Base-by-base conservation (phyloP, 2,113 vertebrate species). In the Neopipo cinnamomea region DNA sequence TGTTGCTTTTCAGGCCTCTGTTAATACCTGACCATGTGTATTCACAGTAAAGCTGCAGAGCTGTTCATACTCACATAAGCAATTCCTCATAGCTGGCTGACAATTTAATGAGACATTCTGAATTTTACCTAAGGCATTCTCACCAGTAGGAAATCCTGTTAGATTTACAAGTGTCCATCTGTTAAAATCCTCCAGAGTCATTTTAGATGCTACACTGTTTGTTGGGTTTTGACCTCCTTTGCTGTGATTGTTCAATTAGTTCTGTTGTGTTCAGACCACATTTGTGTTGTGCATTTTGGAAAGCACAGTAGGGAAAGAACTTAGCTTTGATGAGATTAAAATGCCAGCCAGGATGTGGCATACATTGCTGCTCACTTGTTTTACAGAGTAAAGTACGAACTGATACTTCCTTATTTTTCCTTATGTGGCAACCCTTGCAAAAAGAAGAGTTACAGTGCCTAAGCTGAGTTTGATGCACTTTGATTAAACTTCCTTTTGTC, bases 141-240 rank as follows among this genome's bases (percentile, higher is more conserved):
- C 93, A 97, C 96, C 80, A 94, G 96, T 97, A 97, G 97, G 98
- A 98, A 98, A 98, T 98, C 97, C 97, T 98, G 94, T 98, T 97
- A 98, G 97, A 97, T 98, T 98, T 97, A 97, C 97, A 98, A 98
- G 98, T 97, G 96, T 96, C 98, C 96, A 97, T 98, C 97, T 98
- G 98, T 97, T 97, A 96, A 98, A 98, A 97, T 95, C 96, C 97
- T 97, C 97, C 88, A 96, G 97, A 96, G 97, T 96, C 87, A 93
- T 97, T 97, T 95, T 91, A 96, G 95, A 96, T 97, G 94, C 94
- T 96, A 52, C 86, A 68, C 91, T 97, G 95, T 97, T 98, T 98
- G 97, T 96, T 97, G 96, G 96, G 94, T 90, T 98, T 97, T 97
- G 97, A 98, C 97, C 97, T 97, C 94, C 91, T 97, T 97, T 94